Percentiles rank a stretch among this genome's conserved stretches.
Evolutionary conservation across 2,113 vertebrate species (phyloP).

Genomic region (Tenebrosternarchus preto): DNA sequence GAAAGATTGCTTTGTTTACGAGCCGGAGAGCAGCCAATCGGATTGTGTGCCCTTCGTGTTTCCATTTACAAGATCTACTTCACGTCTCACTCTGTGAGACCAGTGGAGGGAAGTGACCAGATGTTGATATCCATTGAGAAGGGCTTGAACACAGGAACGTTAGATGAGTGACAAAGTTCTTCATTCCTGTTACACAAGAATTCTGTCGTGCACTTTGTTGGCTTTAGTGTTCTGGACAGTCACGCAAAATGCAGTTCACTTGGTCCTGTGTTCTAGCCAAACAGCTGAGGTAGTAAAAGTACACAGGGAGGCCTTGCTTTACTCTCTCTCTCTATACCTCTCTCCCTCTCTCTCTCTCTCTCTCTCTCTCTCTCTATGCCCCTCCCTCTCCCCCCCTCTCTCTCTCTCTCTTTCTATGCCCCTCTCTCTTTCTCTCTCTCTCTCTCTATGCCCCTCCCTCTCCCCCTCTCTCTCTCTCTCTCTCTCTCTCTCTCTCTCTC

Average conservation of each 20-base stretch:
- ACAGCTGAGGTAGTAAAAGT: background rate
- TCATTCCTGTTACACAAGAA: background rate
- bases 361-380: background rate
- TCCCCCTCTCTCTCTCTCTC: background rate
- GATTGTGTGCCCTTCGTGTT: slow-evolving; percentile 53
- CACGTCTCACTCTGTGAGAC: slow-evolving; percentile 54
- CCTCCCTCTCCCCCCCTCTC: background rate
- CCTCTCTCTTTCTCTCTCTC: background rate
- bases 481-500: background rate
- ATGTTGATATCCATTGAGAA: slow-evolving; percentile 35
- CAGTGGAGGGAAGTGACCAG: slow-evolving; percentile 59
- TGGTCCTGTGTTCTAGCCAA: background rate
- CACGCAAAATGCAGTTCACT: background rate
- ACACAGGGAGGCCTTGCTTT: background rate
- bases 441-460: background rate
- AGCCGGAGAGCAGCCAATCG: slow-evolving; percentile 70
- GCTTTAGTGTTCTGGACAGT: background rate
- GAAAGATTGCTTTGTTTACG: slow-evolving; percentile 72
- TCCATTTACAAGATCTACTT: slow-evolving; percentile 38
- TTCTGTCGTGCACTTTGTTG: background rate
- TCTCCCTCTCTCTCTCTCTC: background rate
- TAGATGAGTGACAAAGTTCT: too few relatives aligned
- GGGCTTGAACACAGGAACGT: background rate
- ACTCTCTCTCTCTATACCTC: background rate
- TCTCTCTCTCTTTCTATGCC: background rate